A percentile compares a stretch with the other conserved stretches of the same genome.
Evolutionary conservation across 1,140 invertebrate genomes (phyloP).

Genomic region (Euura lappo): DNA sequence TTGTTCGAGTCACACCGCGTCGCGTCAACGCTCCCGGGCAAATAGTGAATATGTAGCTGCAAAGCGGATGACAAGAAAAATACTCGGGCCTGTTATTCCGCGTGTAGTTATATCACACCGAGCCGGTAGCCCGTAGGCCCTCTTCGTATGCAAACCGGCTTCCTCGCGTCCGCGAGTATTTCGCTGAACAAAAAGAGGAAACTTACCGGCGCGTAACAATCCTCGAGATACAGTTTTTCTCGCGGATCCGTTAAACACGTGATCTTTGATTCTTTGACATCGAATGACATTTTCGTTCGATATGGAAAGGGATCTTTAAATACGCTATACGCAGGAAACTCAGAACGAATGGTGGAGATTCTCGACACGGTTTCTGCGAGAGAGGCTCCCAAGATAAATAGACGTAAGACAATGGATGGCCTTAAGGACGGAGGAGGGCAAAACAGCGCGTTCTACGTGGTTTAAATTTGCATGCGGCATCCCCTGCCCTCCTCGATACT

Average conservation of each 20-base stretch:
- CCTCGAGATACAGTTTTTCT: background rate
- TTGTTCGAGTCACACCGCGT: background rate
- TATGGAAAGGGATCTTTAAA: too few relatives aligned
- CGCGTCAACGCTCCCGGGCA: background rate
- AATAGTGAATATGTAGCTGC: background rate
- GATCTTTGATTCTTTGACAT: too few relatives aligned
- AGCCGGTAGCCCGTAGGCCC: background rate
- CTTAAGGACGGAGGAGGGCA: constrained; percentile 13
- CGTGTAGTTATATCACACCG: background rate
- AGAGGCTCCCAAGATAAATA: constrained; percentile 38
- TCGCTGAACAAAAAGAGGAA: background rate
- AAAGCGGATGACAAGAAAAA: background rate
- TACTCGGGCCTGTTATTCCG: background rate
- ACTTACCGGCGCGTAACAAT: background rate
- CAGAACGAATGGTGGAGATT: constrained; percentile 26
- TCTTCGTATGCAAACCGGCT: background rate
- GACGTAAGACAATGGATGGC: constrained; percentile 42
- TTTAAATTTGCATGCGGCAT: constrained; percentile 48
- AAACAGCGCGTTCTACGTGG: constrained; percentile 39
- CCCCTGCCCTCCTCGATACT: constrained; percentile 31
- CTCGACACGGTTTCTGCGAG: constrained; percentile 11
- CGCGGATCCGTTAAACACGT: too few relatives aligned
- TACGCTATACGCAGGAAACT: background rate
- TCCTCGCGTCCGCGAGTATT: background rate
- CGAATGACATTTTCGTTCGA: too few relatives aligned